Percentiles rank a stretch among this genome's conserved stretches.
phyloP scores from a whole-genome alignment of 1,140 invertebrate species.

The Drosophila azteca region DNA sequence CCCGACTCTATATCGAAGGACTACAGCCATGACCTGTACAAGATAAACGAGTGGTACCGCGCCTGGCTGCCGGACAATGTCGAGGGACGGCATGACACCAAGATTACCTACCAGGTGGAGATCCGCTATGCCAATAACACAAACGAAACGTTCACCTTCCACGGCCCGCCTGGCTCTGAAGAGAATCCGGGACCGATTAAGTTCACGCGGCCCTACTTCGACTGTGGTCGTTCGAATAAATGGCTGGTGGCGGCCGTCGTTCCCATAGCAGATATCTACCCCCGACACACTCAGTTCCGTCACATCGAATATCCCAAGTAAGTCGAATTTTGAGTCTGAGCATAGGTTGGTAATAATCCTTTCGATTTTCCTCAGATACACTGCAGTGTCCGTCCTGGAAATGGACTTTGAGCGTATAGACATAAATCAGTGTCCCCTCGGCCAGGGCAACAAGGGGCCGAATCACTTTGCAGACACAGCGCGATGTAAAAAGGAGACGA shows the following conservation, averaged over 20 bases:
- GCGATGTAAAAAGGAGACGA: slow-evolving; percentile 95
- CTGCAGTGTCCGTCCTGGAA: slow-evolving; percentile 95
- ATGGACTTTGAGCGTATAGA: slow-evolving; percentile 99
- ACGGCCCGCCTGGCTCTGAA: slow-evolving; percentile 95
- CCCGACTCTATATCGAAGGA: slow-evolving; percentile 90
- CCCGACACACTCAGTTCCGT: slow-evolving; percentile 95
- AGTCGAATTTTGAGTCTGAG: slow-evolving; percentile 75
- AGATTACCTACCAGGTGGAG: slow-evolving; percentile 95
- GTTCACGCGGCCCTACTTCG: slow-evolving; percentile 97
- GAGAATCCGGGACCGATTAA: slow-evolving; percentile 95
- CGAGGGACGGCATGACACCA: slow-evolving; percentile 93
- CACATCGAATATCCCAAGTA: slow-evolving; percentile 98
- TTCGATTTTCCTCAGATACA: slow-evolving; percentile 88
- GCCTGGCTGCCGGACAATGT: slow-evolving; percentile 95
- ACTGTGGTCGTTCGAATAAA: slow-evolving; percentile 97
- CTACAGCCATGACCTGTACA: slow-evolving; percentile 95
- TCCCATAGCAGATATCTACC: slow-evolving; percentile 97
- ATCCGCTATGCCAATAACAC: slow-evolving; percentile 98
- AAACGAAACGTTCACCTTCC: slow-evolving; percentile 97
- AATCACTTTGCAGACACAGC: slow-evolving; percentile 96
- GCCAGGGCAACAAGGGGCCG: slow-evolving; percentile 93
- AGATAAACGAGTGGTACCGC: slow-evolving; percentile 96
- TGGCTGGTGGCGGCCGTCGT: slow-evolving; percentile 97
- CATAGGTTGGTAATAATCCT: neutral
- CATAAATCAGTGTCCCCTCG: slow-evolving; percentile 97